These are phyloP conservation scores for Agapornis roseicollis DNA, from an alignment of 2,113 vertebrate species.

Conservation along the genomic window DNA sequence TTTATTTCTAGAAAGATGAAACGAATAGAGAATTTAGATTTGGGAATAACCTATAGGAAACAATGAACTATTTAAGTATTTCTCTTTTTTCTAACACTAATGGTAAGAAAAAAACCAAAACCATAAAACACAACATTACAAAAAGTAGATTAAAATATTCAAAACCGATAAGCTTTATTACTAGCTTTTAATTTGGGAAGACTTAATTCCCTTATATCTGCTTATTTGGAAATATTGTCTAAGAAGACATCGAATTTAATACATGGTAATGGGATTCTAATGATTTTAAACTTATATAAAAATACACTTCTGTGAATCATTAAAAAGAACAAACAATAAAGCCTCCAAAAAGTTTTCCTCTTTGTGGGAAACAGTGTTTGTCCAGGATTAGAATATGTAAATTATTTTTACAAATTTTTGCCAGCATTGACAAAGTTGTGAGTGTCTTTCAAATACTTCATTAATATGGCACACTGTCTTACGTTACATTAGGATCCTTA, in stretches of 20 bases:
- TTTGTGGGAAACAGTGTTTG: background rate
- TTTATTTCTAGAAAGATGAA: background rate
- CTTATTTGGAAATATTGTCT: background rate
- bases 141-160: background rate
- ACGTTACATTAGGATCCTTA: background rate
- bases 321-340: background rate
- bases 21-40: background rate
- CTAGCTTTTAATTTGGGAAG: background rate
- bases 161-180: background rate
- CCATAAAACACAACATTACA: background rate
- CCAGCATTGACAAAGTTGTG: background rate
- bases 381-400: background rate
- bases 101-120: background rate
- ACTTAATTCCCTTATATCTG: background rate
- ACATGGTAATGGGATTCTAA: background rate
- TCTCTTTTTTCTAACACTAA: background rate
- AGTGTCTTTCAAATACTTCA: background rate
- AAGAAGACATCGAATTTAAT: background rate
- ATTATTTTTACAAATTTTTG: background rate
- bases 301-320: background rate
- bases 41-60: background rate
- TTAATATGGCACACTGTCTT: background rate
- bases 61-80: background rate
- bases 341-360: rapidly evolving
- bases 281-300: background rate